These are phyloP conservation scores for Toxotes chatareus DNA, from an alignment of 2,113 vertebrate species.

Conservation along the genomic window DNA sequence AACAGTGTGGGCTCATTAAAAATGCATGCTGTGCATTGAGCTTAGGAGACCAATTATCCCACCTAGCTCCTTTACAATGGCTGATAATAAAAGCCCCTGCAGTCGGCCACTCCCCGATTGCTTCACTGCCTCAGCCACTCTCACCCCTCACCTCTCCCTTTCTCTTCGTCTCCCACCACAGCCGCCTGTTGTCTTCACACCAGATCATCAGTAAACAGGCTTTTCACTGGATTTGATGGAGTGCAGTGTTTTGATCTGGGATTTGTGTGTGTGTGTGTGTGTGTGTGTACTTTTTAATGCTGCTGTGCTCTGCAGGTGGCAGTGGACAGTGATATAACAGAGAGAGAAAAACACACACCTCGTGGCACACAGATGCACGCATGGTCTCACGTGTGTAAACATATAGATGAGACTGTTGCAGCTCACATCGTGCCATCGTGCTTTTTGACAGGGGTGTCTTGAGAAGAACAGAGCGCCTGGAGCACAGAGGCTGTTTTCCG, in stretches of 20 bases:
- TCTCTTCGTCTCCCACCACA: conserved; percentile 42
- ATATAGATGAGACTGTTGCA: conserved; percentile 37
- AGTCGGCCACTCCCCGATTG: conserved; percentile 60
- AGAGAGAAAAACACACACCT: conserved; percentile 20
- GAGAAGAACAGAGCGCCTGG: conserved; percentile 61
- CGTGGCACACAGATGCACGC: neutral
- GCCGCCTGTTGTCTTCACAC: conserved; percentile 66
- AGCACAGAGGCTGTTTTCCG: conserved; percentile 53
- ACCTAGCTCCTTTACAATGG: conserved; percentile 72
- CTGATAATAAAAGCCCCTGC: conserved; percentile 68
- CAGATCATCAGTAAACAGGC: conserved; percentile 76
- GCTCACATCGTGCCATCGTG: conserved; percentile 25
- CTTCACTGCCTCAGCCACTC: conserved; percentile 28
- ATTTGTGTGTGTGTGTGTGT: conserved; percentile 44
- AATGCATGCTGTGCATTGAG: conserved; percentile 73
- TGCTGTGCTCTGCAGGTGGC: conserved; percentile 73
- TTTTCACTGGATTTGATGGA: conserved; percentile 77
- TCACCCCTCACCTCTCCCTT: conserved; percentile 49
- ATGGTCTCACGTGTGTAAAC: conserved; percentile 4
- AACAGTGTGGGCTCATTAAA: conserved; percentile 77
- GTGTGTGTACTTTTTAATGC: conserved; percentile 36
- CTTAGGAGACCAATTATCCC: conserved; percentile 78
- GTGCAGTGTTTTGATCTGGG: conserved; percentile 75
- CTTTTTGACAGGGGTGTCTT: conserved; percentile 61
- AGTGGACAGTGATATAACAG: conserved; percentile 66